Percentiles rank a stretch among this genome's conserved stretches.
phyloP scores from a whole-genome alignment of 2,113 vertebrate species.

The Ammodramus savannarum region DNA sequence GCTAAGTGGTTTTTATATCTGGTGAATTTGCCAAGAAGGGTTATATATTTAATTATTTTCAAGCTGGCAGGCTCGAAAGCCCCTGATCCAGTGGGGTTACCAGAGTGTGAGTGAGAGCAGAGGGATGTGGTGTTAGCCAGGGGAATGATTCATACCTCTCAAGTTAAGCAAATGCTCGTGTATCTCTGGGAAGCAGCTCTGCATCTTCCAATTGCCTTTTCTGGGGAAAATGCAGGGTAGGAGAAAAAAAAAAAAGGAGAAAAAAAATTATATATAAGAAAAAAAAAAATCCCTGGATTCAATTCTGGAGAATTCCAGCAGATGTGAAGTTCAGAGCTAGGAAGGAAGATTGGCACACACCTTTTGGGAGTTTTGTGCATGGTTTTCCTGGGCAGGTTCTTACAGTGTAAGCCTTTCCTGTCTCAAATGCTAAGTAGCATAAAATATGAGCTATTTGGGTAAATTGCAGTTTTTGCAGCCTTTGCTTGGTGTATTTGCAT shows the following conservation, averaged over 20 bases:
- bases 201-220: neutral
- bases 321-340: neutral
- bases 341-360: neutral
- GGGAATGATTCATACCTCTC: neutral
- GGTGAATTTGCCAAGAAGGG: slow-evolving; percentile 14
- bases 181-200: neutral
- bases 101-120: neutral
- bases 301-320: neutral
- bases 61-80: neutral
- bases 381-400: slow-evolving; percentile 20
- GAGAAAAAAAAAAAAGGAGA: accelerated
- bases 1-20: slow-evolving; percentile 7
- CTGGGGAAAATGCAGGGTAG: neutral
- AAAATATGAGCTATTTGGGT: neutral
- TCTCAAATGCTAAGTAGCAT: neutral
- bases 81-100: neutral
- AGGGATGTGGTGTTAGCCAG: neutral
- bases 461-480: neutral
- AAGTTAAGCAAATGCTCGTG: neutral
- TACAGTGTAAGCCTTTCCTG: neutral
- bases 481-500: neutral
- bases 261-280: too few species aligned
- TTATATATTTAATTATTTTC: slow-evolving; percentile 58
- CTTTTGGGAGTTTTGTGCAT: neutral
- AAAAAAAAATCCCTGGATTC: neutral